Evolutionary conservation across 2,888 invertebrate species (phyloP), one percentile per base, ranked within the genome.

Genomic region (Cataglyphis cursor): DNA sequence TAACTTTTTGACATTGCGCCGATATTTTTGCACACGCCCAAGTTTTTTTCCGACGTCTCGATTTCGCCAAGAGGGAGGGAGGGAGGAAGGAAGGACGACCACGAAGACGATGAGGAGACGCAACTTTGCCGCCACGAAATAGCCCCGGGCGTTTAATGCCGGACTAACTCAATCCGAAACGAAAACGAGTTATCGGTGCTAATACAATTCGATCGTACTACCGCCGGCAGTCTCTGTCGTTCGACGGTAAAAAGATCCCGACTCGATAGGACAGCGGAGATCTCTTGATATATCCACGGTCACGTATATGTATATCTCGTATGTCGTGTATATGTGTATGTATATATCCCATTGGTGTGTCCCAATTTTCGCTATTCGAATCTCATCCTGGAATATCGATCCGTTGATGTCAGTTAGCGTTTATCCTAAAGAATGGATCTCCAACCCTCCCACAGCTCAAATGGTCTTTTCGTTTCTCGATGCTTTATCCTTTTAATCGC

Each of bases 121-220:
- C 35, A 18, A 12, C 21, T 24, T 9, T 44, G 0, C 44, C 18
- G 21, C 54, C 21, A 38, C 61, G 80, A 68, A 61, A 62, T 76
- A 76, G 68, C 81, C 73, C 73, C 76, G 61, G 83, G 74, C 80
- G 72, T 86, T 72, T 83, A 83, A 89, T 85, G 82, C 82, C 75
- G 64, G 57, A 70, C 59, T 84, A 88, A 89, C 85, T 89, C 83
- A 64, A 89, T 89, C 82, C 31, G 48, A 66, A 54, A 82, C 57
- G 81, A 88, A 88, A 89, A 85, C 81, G 82, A 85, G 83, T 89
- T 87, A 88, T 84, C 88, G 81, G 38, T 18, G 84, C 75, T 87
- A 85, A 85, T 82, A 83, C 80, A 21, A 48, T 85, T 84, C 83
- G 70, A 66, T 62, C 82, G 38, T 72, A 54, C 51, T 41, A 83